These are phyloP conservation scores for Sarcophaga caerulescens DNA, from an alignment of 2,888 invertebrate species.

Conservation along the genomic window DNA sequence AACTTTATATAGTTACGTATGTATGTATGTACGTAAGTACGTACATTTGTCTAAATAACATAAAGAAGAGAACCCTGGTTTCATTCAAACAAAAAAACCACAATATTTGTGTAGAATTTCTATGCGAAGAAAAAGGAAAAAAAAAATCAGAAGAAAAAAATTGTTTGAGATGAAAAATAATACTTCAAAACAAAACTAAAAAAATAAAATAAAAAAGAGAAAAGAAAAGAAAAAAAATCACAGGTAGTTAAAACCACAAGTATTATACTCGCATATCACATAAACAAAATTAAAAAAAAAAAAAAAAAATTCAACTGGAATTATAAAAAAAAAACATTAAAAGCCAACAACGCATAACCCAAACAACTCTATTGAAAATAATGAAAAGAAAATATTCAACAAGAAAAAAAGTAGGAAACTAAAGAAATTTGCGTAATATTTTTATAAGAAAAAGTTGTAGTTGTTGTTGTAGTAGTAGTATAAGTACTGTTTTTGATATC, in stretches of 20 bases:
- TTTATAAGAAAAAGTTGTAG: neutral
- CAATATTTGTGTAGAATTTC: constrained; percentile 37
- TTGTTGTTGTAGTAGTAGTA: neutral
- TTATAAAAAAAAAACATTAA: neutral
- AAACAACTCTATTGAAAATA: constrained; percentile 36
- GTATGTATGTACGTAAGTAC: neutral
- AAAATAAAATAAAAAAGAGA: constrained; percentile 48
- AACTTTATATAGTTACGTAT: neutral
- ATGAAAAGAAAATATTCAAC: constrained; percentile 28
- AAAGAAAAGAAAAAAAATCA: constrained; percentile 42
- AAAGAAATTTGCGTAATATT: constrained; percentile 56
- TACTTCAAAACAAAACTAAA: constrained; percentile 54
- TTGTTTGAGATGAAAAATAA: constrained; percentile 53
- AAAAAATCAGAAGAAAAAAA: constrained; percentile 32
- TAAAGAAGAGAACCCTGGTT: constrained; percentile 9
- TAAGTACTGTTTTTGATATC: constrained; percentile 4
- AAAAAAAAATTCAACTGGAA: neutral
- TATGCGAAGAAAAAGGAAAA: neutral
- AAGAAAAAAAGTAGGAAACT: neutral
- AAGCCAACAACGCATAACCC: constrained; percentile 45
- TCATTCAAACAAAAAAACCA: constrained; percentile 35
- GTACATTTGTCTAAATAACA: neutral
- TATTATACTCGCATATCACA: neutral
- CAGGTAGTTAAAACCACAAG: constrained; percentile 61
- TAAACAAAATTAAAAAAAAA: neutral